Evolutionary conservation across 2,888 invertebrate species (phyloP), one percentile per base, ranked within the genome.

Genomic region (Fabriciana adippe): DNA sequence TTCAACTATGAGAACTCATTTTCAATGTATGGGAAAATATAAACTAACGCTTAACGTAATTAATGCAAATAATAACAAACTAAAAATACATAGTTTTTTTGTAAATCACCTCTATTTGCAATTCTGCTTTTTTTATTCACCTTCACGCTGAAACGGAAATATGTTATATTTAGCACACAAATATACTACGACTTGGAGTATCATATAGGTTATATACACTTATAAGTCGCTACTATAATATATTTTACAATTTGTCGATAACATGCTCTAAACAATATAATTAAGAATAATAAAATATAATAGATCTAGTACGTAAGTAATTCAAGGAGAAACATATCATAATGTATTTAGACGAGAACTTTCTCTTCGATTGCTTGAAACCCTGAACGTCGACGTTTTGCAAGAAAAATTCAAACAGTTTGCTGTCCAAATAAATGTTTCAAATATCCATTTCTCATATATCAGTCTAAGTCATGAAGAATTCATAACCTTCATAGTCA

Each of bases 1-100:
- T 72, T 78, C 75, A 80, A 84, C 80, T 73, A 77, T 83, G 83
- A 67, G 82, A 83, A 82, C 72, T 53, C 16, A 69, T 63, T 68
- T 68, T 71, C 63, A 71, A 71, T 69, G 72, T 74, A 77, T 74
- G 78, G 75, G 77, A 73, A 71, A 68, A 35, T 63, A 55, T 68
- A 60, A 65, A 48, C 60, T 54, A 59, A 60, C 60, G 55, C 26
- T 68, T 63, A 61, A 15, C 41, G 62, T 47, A 16, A 63, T 67
- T 67, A 66, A 62, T 62, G 50, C 48, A 63, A 67, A 62, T 45
- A 15, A 18, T 21, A 53, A 45, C 51, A 51, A 54, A 47, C 35
- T 54, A 60, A 54, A 66, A 54, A 45, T 15, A 8, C 3, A 15
- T 18, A 26, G 16, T 57, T 50, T 21, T 60, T 50, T 50, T 51